phyloP scores from a whole-genome alignment of 2,113 vertebrate genomes.

The Neopipo cinnamomea region DNA sequence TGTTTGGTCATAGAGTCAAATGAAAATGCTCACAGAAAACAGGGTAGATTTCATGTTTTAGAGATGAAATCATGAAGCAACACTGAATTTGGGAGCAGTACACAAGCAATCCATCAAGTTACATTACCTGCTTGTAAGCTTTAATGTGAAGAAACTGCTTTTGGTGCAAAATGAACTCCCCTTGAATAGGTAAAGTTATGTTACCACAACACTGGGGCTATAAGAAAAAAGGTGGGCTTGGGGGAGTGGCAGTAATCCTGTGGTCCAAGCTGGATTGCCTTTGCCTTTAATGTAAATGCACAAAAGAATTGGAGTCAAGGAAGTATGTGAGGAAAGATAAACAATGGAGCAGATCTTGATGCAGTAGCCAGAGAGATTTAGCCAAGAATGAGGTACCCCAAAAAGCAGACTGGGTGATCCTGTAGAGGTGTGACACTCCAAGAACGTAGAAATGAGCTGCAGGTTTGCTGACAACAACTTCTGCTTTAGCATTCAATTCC shows the following conservation, averaged over 20 bases:
- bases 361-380: background rate
- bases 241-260: background rate
- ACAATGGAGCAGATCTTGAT: background rate
- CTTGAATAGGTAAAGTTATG: background rate
- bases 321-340: background rate
- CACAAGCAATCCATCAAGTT: background rate
- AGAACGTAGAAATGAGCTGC: background rate
- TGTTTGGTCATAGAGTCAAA: background rate
- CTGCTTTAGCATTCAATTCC: background rate
- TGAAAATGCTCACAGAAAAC: background rate
- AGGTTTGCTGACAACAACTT: background rate
- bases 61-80: background rate
- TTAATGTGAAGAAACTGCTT: background rate
- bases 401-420: background rate
- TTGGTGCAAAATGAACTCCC: background rate
- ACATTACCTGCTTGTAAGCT: background rate
- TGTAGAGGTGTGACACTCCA: background rate
- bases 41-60: background rate
- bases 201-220: background rate
- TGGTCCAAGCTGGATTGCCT: background rate
- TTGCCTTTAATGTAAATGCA: accelerated
- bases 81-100: background rate
- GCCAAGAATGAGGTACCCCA: background rate
- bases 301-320: background rate
- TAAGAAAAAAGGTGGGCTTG: background rate